Percentiles rank a stretch among this genome's conserved stretches.
Evolutionary conservation across 2,888 invertebrate species (phyloP).

Genomic region (Drosophila paramelanica): DNA sequence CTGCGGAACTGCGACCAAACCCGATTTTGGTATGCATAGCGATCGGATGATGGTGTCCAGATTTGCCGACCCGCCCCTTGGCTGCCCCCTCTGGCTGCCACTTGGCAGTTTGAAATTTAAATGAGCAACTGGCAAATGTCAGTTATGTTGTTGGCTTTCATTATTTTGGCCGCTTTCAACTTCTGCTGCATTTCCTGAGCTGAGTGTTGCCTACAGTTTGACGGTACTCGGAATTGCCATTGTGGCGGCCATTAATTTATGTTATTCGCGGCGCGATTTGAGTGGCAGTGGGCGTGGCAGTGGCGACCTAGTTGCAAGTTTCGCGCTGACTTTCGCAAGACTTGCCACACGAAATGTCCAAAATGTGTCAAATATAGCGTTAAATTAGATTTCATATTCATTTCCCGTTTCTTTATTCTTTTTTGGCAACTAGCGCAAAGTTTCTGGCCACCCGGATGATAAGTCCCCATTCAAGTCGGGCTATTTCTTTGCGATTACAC

Average conservation of each 20-base stretch:
- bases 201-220: constrained; percentile 26
- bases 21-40: constrained; percentile 11
- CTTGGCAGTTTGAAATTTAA: constrained; percentile 60
- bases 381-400: constrained; percentile 71
- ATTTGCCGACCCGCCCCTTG: constrained; percentile 34
- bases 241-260: constrained; percentile 59
- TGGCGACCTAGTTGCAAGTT: constrained; percentile 56
- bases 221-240: constrained; percentile 14
- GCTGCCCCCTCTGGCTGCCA: constrained; percentile 51
- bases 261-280: constrained; percentile 64
- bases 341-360: constrained; percentile 37
- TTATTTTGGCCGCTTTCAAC: constrained; percentile 34
- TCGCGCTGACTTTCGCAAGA: constrained; percentile 21
- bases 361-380: constrained; percentile 75
- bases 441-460: constrained; percentile 32
- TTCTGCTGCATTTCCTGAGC: constrained; percentile 60
- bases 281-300: constrained; percentile 49
- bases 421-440: constrained; percentile 24
- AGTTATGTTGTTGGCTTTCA: constrained; percentile 65
- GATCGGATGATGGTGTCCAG: constrained; percentile 9
- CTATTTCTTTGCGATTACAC: constrained; percentile 49
- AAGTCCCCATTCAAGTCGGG: constrained; percentile 28
- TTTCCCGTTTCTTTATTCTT: constrained; percentile 5
- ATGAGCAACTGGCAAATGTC: constrained; percentile 69
- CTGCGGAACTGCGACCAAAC: not conserved